Conservation (phyloP, 2,888 invertebrate genomes). For the Odiellus spinosus region DNA sequence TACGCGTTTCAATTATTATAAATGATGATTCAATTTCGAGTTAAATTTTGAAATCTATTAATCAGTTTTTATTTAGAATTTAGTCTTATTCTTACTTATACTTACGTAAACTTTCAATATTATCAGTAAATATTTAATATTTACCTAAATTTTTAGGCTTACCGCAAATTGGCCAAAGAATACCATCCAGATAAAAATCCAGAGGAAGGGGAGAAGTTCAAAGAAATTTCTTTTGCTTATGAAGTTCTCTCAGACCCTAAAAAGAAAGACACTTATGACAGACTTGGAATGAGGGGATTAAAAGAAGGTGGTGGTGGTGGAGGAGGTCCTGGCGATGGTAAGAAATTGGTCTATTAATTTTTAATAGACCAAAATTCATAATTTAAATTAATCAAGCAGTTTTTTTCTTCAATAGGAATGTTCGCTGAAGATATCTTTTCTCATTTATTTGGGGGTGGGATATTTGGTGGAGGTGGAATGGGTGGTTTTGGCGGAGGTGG, state of each 20-base stretch:
- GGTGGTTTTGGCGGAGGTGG: slow-evolving; percentile 28
- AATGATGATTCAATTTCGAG: no score
- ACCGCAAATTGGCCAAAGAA: slow-evolving; percentile 79
- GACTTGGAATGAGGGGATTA: slow-evolving; percentile 68
- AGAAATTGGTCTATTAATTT: no score
- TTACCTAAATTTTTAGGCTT: slow-evolving; percentile 46
- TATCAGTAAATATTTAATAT: no score
- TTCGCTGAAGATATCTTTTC: slow-evolving; percentile 45
- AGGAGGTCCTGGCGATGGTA: slow-evolving; percentile 19
- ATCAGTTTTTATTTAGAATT: no score
- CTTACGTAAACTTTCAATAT: no score
- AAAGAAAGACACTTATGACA: slow-evolving; percentile 70
- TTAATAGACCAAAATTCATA: no score
- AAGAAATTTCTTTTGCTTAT: slow-evolving; percentile 89
- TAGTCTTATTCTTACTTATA: no score
- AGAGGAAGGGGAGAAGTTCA: slow-evolving; percentile 78
- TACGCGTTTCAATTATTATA: no score
- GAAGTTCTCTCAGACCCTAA: slow-evolving; percentile 79
- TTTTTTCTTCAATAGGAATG: slow-evolving; percentile 6
- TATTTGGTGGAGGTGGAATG: slow-evolving; percentile 27
- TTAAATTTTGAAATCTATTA: slow-evolving; percentile 2
- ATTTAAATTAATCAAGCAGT: no score
- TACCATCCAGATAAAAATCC: slow-evolving; percentile 83
- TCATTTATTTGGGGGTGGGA: slow-evolving; percentile 45
- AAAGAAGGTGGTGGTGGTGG: slow-evolving; percentile 54